Evolutionary conservation across 2,888 invertebrate species (phyloP), one percentile per base, ranked within the genome.

Genomic region (Cinara cedri): DNA sequence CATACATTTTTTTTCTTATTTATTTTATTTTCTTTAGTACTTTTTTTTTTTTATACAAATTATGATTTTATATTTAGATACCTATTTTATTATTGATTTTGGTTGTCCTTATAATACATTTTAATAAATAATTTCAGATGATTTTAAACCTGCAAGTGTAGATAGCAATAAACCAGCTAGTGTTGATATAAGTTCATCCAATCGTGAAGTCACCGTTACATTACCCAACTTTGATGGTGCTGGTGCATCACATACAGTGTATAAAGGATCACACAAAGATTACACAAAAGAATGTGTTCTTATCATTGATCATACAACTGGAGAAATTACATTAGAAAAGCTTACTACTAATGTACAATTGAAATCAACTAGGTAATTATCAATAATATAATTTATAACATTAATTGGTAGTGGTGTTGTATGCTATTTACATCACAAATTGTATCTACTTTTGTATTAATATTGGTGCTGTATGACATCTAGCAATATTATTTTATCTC

Each of bases 131-230:
- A 42, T 89, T 90, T 72, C 87, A 97, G 97, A 97, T 93, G 98
- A 98, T 87, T 98, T 98, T 86, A 97, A 97, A 86, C 98, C 98
- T 83, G 97, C 97, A n/a, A 97, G 97, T 84, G 95, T 97, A 76
- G 97, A 97, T 87, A 91, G 93, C 65, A 93, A 92, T 84, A 95
- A 96, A 87, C 93, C 93, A 88, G 96, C 97, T 54, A 91, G 91
- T 42, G 91, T 98, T 81, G 95, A 96, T 86, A 93, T 97, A 82
- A 95, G 94, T 83, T 90, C 91, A 83, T 94, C 93, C 85, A 93
- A 96, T 87, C 88, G 76, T 42, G 94, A 95, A 87, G 95, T 98
- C 84, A 94, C 95, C 83, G 93, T 94, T 82, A 95, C 95, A 83
- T 95, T 97, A 84, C 97, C 97, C 83, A 95, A 97, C 90, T 90